Percentiles rank a stretch among this genome's conserved stretches.
These are phyloP conservation scores for Ornithoptera priamus DNA, from an alignment of 2,888 invertebrate species.

Conservation along the genomic window DNA sequence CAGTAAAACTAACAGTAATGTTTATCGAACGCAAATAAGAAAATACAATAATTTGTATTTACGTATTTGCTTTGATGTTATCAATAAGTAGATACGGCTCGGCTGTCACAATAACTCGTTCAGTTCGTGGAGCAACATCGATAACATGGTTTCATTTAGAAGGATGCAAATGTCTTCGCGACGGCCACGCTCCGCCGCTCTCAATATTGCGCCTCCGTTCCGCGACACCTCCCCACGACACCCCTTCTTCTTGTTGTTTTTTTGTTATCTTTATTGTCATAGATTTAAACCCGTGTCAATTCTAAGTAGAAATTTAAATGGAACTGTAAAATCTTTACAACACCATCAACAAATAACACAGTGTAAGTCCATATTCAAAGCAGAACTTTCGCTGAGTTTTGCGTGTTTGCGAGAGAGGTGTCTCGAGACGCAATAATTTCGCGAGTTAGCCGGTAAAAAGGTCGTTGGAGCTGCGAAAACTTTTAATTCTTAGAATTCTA, in stretches of 20 bases:
- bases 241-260: conserved; percentile 30
- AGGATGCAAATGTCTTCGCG: conserved; percentile 66
- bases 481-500: conserved; percentile 64
- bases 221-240: conserved; percentile 38
- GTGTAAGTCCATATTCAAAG: background rate
- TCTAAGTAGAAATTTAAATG: background rate
- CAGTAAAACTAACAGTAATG: conserved; percentile 1
- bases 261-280: conserved; percentile 59
- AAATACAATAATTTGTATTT: conserved; percentile 26
- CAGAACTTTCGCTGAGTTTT: conserved; percentile 6
- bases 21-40: conserved; percentile 16
- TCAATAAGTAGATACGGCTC: conserved; percentile 33
- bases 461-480: conserved; percentile 64
- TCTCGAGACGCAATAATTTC: conserved; percentile 52
- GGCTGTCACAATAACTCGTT: conserved; percentile 50
- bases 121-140: conserved; percentile 56
- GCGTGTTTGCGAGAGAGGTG: conserved; percentile 30
- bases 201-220: conserved; percentile 61
- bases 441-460: conserved; percentile 58
- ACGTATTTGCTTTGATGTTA: conserved; percentile 32
- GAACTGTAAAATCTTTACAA: background rate
- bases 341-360: background rate
- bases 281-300: conserved; percentile 52
- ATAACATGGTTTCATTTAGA: conserved; percentile 57
- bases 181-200: conserved; percentile 55